Evolutionary conservation across 2,113 vertebrate species (phyloP).

Genomic region (Murina feae): DNA sequence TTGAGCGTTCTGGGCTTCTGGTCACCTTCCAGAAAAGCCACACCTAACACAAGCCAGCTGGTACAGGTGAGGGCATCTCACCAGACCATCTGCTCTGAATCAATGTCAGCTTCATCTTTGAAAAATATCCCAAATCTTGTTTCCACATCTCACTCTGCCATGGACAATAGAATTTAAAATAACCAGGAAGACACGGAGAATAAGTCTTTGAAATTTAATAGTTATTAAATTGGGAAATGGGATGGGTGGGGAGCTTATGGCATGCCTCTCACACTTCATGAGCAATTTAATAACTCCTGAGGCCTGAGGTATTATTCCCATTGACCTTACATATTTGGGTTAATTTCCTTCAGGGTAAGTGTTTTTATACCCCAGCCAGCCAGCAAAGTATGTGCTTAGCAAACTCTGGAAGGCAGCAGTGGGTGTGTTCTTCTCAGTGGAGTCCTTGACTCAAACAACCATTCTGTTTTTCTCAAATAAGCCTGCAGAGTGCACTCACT

Average conservation of each 20-base stretch:
- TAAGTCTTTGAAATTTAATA: constrained; percentile 49
- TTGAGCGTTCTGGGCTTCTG: background rate
- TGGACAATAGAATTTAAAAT: constrained; percentile 32
- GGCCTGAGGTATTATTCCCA: background rate
- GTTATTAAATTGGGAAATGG: constrained; percentile 27
- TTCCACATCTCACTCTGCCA: background rate
- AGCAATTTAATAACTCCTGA: constrained; percentile 9
- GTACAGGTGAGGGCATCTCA: background rate
- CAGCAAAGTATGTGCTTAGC: background rate
- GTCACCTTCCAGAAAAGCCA: constrained; percentile 28
- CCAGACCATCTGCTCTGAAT: background rate
- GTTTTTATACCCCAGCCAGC: background rate
- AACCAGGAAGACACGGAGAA: constrained; percentile 24
- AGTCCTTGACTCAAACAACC: background rate
- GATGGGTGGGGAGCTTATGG: background rate
- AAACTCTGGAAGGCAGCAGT: background rate
- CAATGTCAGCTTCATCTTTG: background rate
- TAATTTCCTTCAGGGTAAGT: constrained; percentile 26
- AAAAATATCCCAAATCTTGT: constrained; percentile 2
- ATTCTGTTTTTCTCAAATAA: background rate
- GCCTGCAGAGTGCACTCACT: too few species aligned
- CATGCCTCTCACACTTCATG: background rate
- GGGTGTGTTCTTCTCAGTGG: background rate
- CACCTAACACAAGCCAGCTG: background rate
- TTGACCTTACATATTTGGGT: background rate